Evolutionary conservation across 2,888 invertebrate genomes (phyloP).

Genomic region (Rhagophthalmus giganteus): DNA sequence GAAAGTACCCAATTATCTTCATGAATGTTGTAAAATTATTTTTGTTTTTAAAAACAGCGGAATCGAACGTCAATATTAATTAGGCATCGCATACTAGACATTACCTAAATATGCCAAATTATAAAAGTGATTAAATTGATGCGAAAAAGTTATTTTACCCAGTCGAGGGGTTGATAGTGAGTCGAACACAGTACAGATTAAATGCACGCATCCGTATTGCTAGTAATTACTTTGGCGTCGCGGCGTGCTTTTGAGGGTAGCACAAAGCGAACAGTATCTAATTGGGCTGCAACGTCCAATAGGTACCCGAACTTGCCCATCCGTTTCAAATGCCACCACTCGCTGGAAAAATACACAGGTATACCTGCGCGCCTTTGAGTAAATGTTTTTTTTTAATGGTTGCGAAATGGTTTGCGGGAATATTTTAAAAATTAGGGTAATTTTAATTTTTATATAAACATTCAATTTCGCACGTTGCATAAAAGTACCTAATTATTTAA

Average conservation of each 20-base stretch:
- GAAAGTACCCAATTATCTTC: too few relatives aligned
- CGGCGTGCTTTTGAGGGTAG: constrained; percentile 14
- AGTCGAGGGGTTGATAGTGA: constrained; percentile 20
- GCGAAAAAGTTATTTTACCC: constrained; percentile 4
- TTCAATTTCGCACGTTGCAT: constrained; percentile 12
- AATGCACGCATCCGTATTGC: constrained; percentile 26
- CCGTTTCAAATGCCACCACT: neutral
- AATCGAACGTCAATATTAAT: neutral
- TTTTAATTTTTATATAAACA: too few relatives aligned
- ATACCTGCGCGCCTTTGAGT: too few relatives aligned
- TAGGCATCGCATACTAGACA: neutral
- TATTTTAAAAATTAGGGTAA: too few relatives aligned
- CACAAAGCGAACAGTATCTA: constrained; percentile 22
- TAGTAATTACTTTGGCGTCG: constrained; percentile 20
- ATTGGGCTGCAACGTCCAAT: constrained; percentile 26
- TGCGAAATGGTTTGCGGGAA: too few relatives aligned
- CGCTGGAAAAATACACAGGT: too few relatives aligned
- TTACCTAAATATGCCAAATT: constrained; percentile 5
- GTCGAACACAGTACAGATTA: constrained; percentile 15
- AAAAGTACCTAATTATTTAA: constrained; percentile 14
- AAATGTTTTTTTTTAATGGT: too few relatives aligned
- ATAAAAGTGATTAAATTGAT: constrained; percentile 4
- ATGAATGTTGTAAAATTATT: too few relatives aligned
- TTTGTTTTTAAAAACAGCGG: too few relatives aligned
- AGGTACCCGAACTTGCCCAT: too few relatives aligned